Evolutionary conservation across 2,113 vertebrate genomes (phyloP).

Genomic region (Crotophaga sulcirostris): DNA sequence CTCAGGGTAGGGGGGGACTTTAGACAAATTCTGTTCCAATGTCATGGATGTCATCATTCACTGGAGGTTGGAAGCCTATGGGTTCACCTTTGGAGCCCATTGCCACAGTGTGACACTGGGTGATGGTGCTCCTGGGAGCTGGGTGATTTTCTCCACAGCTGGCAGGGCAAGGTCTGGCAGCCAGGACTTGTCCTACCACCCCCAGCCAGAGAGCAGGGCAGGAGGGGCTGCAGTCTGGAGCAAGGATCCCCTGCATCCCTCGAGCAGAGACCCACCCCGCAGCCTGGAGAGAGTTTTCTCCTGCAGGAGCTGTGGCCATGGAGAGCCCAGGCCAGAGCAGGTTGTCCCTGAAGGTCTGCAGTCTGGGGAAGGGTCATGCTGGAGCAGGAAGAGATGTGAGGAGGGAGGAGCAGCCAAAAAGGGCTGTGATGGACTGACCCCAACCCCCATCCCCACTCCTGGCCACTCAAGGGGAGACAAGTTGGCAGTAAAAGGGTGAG

Average conservation of each 20-base stretch:
- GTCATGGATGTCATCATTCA: accelerated
- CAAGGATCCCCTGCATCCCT: no score
- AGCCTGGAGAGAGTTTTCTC: no score
- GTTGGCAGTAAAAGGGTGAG: accelerated
- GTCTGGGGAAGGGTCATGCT: no score
- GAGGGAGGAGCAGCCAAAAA: not conserved
- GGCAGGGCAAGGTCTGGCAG: not conserved
- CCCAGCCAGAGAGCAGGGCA: not conserved
- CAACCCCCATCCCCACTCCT: no score
- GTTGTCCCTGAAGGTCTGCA: no score
- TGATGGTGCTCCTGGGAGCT: accelerated
- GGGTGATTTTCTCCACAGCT: accelerated
- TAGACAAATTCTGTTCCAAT: not conserved
- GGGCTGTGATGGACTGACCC: not conserved
- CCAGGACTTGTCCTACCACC: not conserved
- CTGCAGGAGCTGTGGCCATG: no score
- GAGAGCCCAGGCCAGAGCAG: no score
- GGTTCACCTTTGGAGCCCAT: not conserved
- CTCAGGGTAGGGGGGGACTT: not conserved
- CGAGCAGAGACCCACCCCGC: no score
- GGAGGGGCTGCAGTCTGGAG: no score
- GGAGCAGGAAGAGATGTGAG: not conserved
- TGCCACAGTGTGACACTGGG: not conserved
- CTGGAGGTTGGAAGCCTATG: not conserved
- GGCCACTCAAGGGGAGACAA: accelerated